These are phyloP conservation scores for Prunella strophiata DNA, from an alignment of 2,797 vertebrate species.

Conservation along the genomic window DNA sequence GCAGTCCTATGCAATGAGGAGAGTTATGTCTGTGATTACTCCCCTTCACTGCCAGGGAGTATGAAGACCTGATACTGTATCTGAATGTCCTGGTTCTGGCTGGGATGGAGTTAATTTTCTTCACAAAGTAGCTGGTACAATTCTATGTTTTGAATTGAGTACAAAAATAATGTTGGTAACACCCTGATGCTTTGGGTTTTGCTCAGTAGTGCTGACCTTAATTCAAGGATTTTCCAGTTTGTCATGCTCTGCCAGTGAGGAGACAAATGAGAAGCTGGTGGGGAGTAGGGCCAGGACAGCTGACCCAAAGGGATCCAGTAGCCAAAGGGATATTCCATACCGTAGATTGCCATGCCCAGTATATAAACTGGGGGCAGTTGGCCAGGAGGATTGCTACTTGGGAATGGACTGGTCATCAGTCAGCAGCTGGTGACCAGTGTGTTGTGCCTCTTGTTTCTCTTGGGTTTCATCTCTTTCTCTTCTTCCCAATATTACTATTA, in stretches of 20 bases:
- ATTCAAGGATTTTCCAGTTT: not conserved
- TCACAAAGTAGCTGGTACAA: not conserved
- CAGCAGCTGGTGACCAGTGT: not conserved
- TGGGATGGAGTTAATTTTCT: not conserved
- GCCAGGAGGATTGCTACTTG: not conserved
- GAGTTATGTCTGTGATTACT: not conserved
- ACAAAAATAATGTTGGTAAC: not conserved
- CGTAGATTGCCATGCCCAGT: not conserved
- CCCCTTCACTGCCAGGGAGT: not conserved
- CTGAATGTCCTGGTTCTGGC: not conserved
- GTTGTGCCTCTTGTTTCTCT: not conserved
- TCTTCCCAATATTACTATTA: not conserved
- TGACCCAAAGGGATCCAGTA: not conserved
- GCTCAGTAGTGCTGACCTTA: not conserved
- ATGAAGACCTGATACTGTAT: not conserved
- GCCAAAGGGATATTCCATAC: not conserved
- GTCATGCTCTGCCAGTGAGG: not conserved
- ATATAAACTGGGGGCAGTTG: not conserved
- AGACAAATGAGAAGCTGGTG: not conserved
- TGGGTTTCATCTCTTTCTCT: not conserved
- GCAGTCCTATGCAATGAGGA: not conserved
- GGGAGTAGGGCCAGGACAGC: not conserved
- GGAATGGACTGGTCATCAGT: not conserved
- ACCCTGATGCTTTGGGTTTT: not conserved
- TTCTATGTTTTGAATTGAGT: not conserved